phyloP scores from a whole-genome alignment of 64 coral and sea anemone species.

The Montipora efflorescens region DNA sequence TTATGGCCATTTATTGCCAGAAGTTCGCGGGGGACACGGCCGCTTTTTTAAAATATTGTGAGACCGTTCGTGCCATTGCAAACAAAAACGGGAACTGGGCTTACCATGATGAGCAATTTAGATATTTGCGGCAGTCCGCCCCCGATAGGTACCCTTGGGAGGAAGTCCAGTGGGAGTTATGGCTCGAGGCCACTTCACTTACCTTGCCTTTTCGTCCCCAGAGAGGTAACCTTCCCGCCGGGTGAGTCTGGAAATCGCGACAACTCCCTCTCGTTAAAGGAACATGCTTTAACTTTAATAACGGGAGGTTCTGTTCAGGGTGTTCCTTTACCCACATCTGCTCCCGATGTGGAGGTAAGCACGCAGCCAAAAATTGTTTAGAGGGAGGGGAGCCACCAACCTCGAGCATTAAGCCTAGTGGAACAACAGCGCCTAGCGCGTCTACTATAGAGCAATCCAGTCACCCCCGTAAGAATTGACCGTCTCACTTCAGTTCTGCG shows the following conservation, averaged over 20 bases:
- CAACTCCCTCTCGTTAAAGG: neutral
- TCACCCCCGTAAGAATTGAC: slow-evolving; percentile 36
- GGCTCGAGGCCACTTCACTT: slow-evolving; percentile 11
- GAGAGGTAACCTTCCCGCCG: too few relatives aligned
- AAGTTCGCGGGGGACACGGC: neutral
- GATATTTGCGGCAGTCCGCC: slow-evolving; percentile 32
- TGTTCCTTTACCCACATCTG: slow-evolving; percentile 29
- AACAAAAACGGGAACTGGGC: slow-evolving; percentile 16
- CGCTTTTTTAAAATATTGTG: slow-evolving; percentile 24
- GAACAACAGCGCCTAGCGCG: neutral
- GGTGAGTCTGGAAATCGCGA: too few relatives aligned
- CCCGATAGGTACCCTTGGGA: slow-evolving; percentile 24
- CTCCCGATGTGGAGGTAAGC: slow-evolving; percentile 8
- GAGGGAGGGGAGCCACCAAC: neutral
- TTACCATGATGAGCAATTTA: slow-evolving; percentile 30
- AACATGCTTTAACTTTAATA: too few relatives aligned
- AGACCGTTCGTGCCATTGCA: slow-evolving; percentile 15
- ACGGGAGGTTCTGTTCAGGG: neutral
- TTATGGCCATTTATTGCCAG: slow-evolving; percentile 9
- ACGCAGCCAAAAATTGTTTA: neutral
- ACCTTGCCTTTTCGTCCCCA: neutral
- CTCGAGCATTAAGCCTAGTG: too few relatives aligned
- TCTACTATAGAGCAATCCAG: neutral
- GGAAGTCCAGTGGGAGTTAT: slow-evolving; percentile 35
- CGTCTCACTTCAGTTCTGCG: slow-evolving; percentile 1